Percentiles rank a stretch among this genome's conserved stretches.
phyloP scores from a whole-genome alignment of 2,113 vertebrate genomes.

The Thomomys bottae region DNA sequence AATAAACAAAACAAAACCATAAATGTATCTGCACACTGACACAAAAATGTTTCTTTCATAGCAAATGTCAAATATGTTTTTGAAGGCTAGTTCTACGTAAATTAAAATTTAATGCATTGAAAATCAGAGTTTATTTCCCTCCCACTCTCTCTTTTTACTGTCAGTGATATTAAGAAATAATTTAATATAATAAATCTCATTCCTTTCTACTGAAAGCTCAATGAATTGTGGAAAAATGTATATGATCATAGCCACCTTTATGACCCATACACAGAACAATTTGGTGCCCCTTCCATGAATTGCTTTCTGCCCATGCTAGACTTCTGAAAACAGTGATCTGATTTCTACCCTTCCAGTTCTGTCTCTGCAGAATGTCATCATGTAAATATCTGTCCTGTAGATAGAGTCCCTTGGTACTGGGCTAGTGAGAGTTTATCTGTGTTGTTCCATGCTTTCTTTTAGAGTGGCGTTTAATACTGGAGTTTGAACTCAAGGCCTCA shows the following conservation, averaged over 20 bases:
- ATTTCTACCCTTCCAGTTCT: not conserved
- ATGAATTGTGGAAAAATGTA: not conserved
- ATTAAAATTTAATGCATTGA: not conserved
- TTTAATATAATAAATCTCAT: conserved; percentile 34
- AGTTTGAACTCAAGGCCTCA: too few species aligned
- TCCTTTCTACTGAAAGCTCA: not conserved
- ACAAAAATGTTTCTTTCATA: not conserved
- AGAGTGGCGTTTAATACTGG: too few species aligned
- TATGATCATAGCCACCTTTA: not conserved
- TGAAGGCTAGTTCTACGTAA: conserved; percentile 43
- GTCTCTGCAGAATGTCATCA: not conserved
- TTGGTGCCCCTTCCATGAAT: not conserved
- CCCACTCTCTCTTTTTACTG: not conserved
- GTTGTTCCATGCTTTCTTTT: too few species aligned
- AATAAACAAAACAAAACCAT: not conserved
- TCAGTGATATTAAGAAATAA: not conserved
- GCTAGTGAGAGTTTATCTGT: too few species aligned
- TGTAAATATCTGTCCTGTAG: not conserved
- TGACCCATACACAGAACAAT: not conserved
- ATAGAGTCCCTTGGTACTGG: too few species aligned
- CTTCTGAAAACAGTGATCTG: not conserved
- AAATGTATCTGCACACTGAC: not conserved
- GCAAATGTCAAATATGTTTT: not conserved
- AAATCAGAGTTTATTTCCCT: not conserved
- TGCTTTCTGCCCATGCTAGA: not conserved